phyloP scores from a whole-genome alignment of 2,113 vertebrate species.

The Atlantisia rogersi region DNA sequence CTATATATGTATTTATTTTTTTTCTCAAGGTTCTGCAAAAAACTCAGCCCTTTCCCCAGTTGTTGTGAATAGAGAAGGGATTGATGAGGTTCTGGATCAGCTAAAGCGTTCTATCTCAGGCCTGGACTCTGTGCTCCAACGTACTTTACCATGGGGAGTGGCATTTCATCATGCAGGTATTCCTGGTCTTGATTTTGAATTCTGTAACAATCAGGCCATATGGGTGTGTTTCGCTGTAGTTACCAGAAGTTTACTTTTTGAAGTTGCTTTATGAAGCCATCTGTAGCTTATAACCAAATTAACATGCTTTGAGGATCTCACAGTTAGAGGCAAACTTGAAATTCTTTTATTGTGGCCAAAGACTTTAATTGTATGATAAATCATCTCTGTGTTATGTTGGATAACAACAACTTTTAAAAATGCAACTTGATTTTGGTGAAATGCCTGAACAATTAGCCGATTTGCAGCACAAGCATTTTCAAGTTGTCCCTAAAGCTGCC shows the following conservation, averaged over 20 bases:
- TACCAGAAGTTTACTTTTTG: neutral
- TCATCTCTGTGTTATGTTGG: neutral
- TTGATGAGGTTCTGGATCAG: slow-evolving; percentile 86
- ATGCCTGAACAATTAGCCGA: neutral
- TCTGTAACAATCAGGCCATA: neutral
- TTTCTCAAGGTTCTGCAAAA: slow-evolving; percentile 56
- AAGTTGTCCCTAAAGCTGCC: neutral
- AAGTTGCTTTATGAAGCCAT: neutral
- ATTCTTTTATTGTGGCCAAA: neutral
- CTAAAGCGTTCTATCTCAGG: slow-evolving; percentile 87
- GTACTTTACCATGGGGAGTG: slow-evolving; percentile 91
- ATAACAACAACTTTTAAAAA: neutral
- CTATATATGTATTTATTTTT: neutral
- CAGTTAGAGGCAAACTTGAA: neutral
- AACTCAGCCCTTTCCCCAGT: slow-evolving; percentile 70
- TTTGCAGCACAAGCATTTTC: neutral
- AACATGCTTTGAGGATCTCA: neutral
- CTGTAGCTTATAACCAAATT: neutral
- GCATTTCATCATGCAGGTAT: slow-evolving; percentile 98
- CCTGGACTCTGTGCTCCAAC: slow-evolving; percentile 87
- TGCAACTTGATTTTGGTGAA: neutral
- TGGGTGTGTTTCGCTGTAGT: neutral
- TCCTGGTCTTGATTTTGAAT: neutral
- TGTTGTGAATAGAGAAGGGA: slow-evolving; percentile 77
- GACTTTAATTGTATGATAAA: neutral